These are phyloP conservation scores for Macaca fascicularis DNA, from an alignment of 2,113 vertebrate genomes.

Conservation along the genomic window T2T-MFA8v1.1 NC_088384.1:29548501-29549000, in stretches of 20 bases:
- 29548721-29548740: not conserved
- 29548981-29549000: not conserved
- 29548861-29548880: constrained; percentile 98
- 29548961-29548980: not conserved
- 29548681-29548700: not conserved
- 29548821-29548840: constrained; percentile 92
- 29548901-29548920: constrained; percentile 21
- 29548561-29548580: not conserved
- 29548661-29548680: not conserved
- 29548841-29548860: constrained; percentile 94
- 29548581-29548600: not conserved
- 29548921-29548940: constrained; percentile 52
- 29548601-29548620: not conserved
- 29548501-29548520: not conserved
- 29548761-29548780: not conserved
- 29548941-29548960: not conserved
- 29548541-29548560: not conserved
- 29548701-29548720: not conserved
- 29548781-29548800: accelerated
- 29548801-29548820: not conserved
- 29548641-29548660: not conserved
- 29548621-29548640: not conserved
- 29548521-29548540: not conserved
- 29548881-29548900: constrained; percentile 94
- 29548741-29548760: not conserved